A percentile compares a stretch with the other conserved stretches of the same genome.
These are phyloP conservation scores for Castor canadensis DNA, from an alignment of 2,113 vertebrate genomes.

Conservation along the genomic window DNA sequence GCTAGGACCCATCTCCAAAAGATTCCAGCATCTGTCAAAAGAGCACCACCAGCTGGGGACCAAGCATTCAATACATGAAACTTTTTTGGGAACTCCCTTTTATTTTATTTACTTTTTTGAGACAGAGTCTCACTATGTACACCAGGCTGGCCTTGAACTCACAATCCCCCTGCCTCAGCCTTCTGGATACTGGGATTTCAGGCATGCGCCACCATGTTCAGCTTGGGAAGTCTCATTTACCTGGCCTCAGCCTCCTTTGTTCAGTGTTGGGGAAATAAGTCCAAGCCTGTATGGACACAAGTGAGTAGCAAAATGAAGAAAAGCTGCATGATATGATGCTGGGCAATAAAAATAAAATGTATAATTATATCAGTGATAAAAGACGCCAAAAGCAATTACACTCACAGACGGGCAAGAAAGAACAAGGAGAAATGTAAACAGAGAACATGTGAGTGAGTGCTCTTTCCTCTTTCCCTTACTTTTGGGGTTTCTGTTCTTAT, in stretches of 20 bases:
- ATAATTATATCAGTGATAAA: background rate
- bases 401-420: background rate
- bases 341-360: background rate
- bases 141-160: background rate
- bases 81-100: too few relatives aligned
- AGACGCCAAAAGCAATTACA: background rate
- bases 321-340: background rate
- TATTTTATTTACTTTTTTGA: background rate
- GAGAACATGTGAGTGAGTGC: background rate
- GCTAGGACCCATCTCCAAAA: too few relatives aligned
- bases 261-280: background rate
- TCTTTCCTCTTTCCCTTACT: background rate
- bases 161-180: background rate
- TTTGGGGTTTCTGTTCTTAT: background rate
- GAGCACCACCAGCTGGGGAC: background rate
- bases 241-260: background rate
- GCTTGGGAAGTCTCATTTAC: background rate
- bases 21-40: background rate
- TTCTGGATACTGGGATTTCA: background rate
- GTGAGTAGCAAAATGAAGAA: background rate
- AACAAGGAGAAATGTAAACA: constrained; percentile 22
- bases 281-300: background rate
- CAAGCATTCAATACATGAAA: background rate
- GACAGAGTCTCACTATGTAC: background rate
- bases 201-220: background rate